These are phyloP conservation scores for Caenorhabditis sp. DNA, from an alignment of 2,888 invertebrate species.

Conservation along the genomic window DNA sequence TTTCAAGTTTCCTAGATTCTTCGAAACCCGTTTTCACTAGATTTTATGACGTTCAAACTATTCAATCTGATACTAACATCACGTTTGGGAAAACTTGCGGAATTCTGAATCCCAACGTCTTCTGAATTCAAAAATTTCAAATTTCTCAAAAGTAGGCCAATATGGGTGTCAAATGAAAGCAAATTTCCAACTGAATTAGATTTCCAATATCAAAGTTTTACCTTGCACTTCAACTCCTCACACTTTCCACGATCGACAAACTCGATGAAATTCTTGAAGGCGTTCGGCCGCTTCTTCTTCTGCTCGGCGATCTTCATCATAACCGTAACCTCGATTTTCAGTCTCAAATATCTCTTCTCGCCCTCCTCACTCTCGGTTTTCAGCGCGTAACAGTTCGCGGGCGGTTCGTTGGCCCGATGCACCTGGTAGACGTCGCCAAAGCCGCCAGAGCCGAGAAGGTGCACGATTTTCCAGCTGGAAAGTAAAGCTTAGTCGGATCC, in stretches of 20 bases:
- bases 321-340: constrained; percentile 71
- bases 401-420: constrained; percentile 36
- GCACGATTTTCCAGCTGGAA: constrained; percentile 62
- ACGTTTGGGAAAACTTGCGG: no score
- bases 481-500: background rate
- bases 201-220: no score
- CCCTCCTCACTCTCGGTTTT: constrained; percentile 70
- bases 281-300: constrained; percentile 1
- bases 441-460: constrained; percentile 69
- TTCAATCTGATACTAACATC: no score
- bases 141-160: no score
- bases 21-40: no score
- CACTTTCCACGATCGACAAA: constrained; percentile 70
- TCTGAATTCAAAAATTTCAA: no score
- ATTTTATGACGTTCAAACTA: no score
- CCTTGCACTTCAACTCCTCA: constrained; percentile 67
- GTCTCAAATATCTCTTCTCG: constrained; percentile 65
- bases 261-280: constrained; percentile 66
- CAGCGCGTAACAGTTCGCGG: constrained; percentile 63
- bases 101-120: no score
- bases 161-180: no score
- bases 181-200: no score
- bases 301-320: constrained; percentile 62
- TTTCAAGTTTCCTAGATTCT: no score
- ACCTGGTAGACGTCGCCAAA: constrained; percentile 74